Evolutionary conservation across 2,888 invertebrate genomes (phyloP).

Genomic region (Trypoxylon attenuatum): DNA sequence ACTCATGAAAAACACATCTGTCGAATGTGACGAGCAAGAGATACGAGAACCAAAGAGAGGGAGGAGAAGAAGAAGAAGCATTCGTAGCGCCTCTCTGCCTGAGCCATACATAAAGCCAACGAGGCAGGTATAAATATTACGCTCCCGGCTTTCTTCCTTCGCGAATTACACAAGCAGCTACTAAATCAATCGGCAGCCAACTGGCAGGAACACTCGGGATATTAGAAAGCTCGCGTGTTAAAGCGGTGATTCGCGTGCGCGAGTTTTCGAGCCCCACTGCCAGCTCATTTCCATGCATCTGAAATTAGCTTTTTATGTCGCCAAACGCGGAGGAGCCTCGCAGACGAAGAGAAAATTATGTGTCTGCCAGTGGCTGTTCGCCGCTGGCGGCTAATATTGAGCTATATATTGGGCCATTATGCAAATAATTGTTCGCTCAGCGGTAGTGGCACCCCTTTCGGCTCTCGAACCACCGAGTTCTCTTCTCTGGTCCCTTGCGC

Average conservation of each 20-base stretch:
- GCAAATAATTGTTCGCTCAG: slow-evolving; percentile 38
- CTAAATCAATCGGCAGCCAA: slow-evolving; percentile 40
- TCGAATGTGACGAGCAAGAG: neutral
- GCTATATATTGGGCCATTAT: slow-evolving; percentile 21
- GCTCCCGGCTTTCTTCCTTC: slow-evolving; percentile 43
- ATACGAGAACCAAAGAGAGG: slow-evolving; percentile 1
- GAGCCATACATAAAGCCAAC: slow-evolving; percentile 45
- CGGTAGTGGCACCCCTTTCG: too few relatives aligned
- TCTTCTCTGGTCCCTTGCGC: neutral
- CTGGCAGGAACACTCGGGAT: slow-evolving; percentile 24
- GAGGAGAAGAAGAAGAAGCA: slow-evolving; percentile 3
- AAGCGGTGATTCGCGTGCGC: too few relatives aligned
- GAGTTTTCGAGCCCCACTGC: too few relatives aligned
- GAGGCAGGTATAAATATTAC: slow-evolving; percentile 55
- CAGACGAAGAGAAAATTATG: slow-evolving; percentile 1
- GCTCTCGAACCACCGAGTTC: too few relatives aligned
- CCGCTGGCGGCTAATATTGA: slow-evolving; percentile 5
- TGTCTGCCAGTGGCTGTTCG: neutral
- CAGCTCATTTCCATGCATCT: neutral
- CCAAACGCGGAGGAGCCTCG: neutral
- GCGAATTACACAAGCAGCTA: slow-evolving; percentile 34
- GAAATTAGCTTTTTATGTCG: neutral
- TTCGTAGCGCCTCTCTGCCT: slow-evolving; percentile 21
- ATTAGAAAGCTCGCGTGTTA: neutral
- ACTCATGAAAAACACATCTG: slow-evolving; percentile 22